Evolutionary conservation across 2,888 invertebrate genomes (phyloP), one percentile per base, ranked within the genome.

Genomic region (Limnephilus auricula): DNA sequence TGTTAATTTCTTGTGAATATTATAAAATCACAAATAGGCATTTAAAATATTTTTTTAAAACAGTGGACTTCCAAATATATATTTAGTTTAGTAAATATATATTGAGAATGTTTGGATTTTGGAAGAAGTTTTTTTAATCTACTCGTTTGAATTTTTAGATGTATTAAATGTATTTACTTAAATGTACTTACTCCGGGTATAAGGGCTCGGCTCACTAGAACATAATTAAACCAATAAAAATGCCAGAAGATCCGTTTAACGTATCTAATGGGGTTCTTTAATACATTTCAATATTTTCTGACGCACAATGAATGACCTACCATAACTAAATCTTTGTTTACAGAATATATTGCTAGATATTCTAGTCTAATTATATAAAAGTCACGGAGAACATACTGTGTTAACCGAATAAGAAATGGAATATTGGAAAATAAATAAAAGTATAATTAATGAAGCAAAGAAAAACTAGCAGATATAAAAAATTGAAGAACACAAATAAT

Each of bases 181-280:
- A 50, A 65, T 18, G 65, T 0, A 25, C 6, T 6, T n/a, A 65
- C n/a, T n/a, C 25, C 25, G 25, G 30, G 2, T 32, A 32, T 12
- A 15, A 31, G 9, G 18, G 25, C 82, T n/a, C 34, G 25, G 25
- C 25, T 3, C 34, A 82, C 34, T 34, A 82, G 9, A 82, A 32
- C 82, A 82, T 34, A 82, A 82, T 82, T 82, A 12, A 32, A 82
- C 34, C 18, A 32, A 82, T 82, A 82, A 82, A 82, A 82, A 82
- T 34, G 15, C 34, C 25, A 82, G 82, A 32, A 25, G 82, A 34
- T 34, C 34, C 18, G 82, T 82, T 82, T 82, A 34, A 32, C 34
- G 18, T 82, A 34, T 5, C 25, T 5, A 34, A 25, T 3, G 3
- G 82, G 34, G 15, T 45, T 18, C 34, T 82, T 34, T 18, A 18